phyloP scores from a whole-genome alignment of 1,140 invertebrate genomes.

The Sminthurides bifidus region DNA sequence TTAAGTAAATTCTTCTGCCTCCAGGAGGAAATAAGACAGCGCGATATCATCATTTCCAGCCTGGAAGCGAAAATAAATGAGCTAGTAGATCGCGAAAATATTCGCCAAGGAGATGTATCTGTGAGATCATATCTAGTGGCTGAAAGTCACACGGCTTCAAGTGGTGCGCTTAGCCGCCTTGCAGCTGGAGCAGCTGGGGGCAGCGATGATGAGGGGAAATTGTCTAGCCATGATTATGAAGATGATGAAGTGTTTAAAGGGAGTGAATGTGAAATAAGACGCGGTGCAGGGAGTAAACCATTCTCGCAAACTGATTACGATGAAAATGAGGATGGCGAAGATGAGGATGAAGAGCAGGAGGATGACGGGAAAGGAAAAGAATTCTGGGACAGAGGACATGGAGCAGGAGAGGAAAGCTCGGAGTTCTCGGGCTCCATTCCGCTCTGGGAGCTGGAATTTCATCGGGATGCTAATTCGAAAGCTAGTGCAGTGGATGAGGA shows the following conservation, averaged over 20 bases:
- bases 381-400: constrained; percentile 44
- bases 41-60: constrained; percentile 63
- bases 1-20: constrained; percentile 56
- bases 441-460: constrained; percentile 35
- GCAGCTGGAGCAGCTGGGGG: constrained; percentile 10
- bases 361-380: no score
- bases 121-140: not conserved
- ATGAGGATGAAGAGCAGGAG: not conserved
- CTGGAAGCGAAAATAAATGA: constrained; percentile 57
- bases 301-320: constrained; percentile 35
- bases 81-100: constrained; percentile 39
- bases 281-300: constrained; percentile 26
- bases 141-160: no score
- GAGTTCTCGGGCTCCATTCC: constrained; percentile 41
- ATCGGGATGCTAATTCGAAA: constrained; percentile 13
- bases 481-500: not conserved
- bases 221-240: constrained; percentile 34
- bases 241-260: constrained; percentile 21
- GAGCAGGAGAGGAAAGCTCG: constrained; percentile 46
- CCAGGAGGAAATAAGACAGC: constrained; percentile 58
- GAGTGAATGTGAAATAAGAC: not conserved
- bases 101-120: not conserved
- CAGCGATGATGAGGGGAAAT: constrained; percentile 34
- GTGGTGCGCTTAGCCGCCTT: no score
- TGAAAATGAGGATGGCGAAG: not conserved